Evolutionary conservation across 1,140 invertebrate species (phyloP), one percentile per base, ranked within the genome.

Genomic region (Drosophila repleta): DNA sequence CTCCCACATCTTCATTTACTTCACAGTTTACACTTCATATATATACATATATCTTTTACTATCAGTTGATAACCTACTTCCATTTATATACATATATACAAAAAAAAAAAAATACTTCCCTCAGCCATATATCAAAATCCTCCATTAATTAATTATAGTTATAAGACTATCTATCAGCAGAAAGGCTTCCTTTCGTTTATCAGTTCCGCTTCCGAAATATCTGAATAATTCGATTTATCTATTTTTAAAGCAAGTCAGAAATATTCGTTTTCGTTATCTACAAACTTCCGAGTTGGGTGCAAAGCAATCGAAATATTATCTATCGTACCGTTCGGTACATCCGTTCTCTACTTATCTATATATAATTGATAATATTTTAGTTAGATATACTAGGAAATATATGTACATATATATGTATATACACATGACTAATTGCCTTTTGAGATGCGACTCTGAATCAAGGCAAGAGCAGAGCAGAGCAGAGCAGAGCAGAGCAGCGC

Each of bases 251-350:
- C 8, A 17, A 43, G 3, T 6, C 39, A 43, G 2, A 43, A 17
- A 41, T 4, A 17, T n/a, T 0, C 17, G 18, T 17, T 8, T 51
- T 15, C 7, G 1, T 29, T 52, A 52, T 52, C 49, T 29, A 32
- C 6, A 52, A 1, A 53, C 51, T 53, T 53, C 51, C 51, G 51
- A 53, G 6, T 43, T 26, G 53, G 39, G 53, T 57, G 53, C 53
- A 43, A 57, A 57, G 6, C 15, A 45, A 57, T 45, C 24, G 39
- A 45, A 45, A 13, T 29, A 45, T 57, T 45, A 57, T 57, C 39
- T n/a, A 41, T n/a, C n/a, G 35, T 37, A 37, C 11, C 20, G 32
- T 35, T 52, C 11, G 32, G 11, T 15, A 41, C 18, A 26, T 32
- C 26, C 53, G 37, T 43, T 26, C 39, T 15, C n/a, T 29, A 45